Percentiles rank a stretch among this genome's conserved stretches.
Evolutionary conservation across 1,140 invertebrate species (phyloP).

Genomic region (Penaeus indicus): DNA sequence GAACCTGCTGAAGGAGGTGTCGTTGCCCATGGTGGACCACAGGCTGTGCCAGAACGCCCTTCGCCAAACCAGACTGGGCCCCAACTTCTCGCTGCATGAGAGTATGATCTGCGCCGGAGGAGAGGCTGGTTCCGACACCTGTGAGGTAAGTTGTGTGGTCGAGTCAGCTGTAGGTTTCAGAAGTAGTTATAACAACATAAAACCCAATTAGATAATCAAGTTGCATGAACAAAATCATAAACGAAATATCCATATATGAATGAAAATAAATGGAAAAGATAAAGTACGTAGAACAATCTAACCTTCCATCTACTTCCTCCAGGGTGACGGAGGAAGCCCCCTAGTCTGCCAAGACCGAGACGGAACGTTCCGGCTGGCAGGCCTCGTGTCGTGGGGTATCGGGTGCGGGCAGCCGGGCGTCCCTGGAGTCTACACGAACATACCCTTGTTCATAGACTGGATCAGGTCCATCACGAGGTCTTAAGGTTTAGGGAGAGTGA

Average conservation of each 20-base stretch:
- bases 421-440: constrained; percentile 83
- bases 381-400: constrained; percentile 70
- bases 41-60: constrained; percentile 59
- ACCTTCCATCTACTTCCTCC: no score
- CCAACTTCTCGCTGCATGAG: constrained; percentile 57
- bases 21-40: constrained; percentile 64
- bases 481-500: no score
- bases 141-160: constrained; percentile 69
- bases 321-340: constrained; percentile 78
- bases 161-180: not conserved
- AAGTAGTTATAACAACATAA: no score
- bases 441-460: constrained; percentile 25
- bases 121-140: constrained; percentile 88
- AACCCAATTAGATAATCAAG: no score
- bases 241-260: no score
- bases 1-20: constrained; percentile 75
- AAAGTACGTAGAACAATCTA: no score
- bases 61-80: constrained; percentile 63
- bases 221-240: no score
- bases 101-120: constrained; percentile 93
- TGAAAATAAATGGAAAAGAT: no score
- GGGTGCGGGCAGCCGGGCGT: constrained; percentile 76
- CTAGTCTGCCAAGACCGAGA: constrained; percentile 78
- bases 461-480: not conserved
- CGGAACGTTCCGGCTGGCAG: constrained; percentile 80